A percentile compares a stretch with the other conserved stretches of the same genome.
phyloP scores from a whole-genome alignment of 1,140 invertebrate species.

The Monomorium pharaonis region DNA sequence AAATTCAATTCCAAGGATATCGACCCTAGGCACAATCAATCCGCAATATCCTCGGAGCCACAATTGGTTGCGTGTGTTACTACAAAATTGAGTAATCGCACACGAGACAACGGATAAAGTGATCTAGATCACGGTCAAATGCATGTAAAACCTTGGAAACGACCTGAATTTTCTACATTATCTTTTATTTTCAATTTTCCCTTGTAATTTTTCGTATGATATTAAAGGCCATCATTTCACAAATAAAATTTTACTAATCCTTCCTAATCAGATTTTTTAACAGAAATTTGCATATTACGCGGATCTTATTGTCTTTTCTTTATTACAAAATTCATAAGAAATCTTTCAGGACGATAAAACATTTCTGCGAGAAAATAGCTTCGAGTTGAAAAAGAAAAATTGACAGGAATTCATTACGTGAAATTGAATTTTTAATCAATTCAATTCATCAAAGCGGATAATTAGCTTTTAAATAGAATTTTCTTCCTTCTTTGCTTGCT shows the following conservation, averaged over 20 bases:
- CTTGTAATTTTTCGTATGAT: not conserved
- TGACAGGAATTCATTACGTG: not conserved
- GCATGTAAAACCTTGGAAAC: not conserved
- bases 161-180: not conserved
- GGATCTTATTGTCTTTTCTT: not conserved
- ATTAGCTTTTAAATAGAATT: not conserved
- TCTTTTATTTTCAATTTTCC: not conserved
- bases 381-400: not conserved
- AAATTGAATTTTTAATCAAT: slow-evolving; percentile 35
- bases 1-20: not conserved
- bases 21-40: not conserved
- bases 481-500: not conserved
- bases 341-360: not conserved
- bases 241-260: not conserved
- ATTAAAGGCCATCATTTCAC: not conserved
- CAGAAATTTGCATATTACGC: not conserved
- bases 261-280: not conserved
- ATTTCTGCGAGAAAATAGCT: not conserved
- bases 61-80: not conserved
- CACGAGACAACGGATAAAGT: not conserved
- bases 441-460: not conserved
- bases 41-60: not conserved
- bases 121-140: slow-evolving; percentile 26
- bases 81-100: slow-evolving; percentile 14
- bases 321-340: slow-evolving; percentile 6